phyloP scores from a whole-genome alignment of 2,888 invertebrate genomes.

The Drosophila nigricruria region DNA sequence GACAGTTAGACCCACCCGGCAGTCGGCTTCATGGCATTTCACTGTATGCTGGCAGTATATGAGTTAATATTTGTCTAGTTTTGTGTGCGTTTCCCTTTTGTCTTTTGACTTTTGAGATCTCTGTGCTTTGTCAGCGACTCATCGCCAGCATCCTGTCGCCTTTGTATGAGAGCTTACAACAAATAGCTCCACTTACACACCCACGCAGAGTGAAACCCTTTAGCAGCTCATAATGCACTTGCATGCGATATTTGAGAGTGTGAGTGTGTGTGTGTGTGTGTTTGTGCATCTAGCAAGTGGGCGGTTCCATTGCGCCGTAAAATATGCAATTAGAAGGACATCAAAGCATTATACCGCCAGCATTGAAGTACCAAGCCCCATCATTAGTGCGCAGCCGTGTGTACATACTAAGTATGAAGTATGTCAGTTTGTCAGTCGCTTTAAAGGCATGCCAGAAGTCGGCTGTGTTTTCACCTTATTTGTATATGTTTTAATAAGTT shows the following conservation, averaged over 20 bases:
- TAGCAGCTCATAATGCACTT: constrained; percentile 54
- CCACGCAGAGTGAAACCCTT: constrained; percentile 57
- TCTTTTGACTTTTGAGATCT: constrained; percentile 59
- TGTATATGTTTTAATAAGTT: constrained; percentile 42
- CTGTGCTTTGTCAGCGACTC: constrained; percentile 34
- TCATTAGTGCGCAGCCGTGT: constrained; percentile 53
- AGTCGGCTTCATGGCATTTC: constrained; percentile 11
- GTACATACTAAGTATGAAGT: constrained; percentile 23
- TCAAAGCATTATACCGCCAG: constrained; percentile 64
- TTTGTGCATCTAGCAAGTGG: constrained; percentile 34
- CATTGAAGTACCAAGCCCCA: constrained; percentile 40
- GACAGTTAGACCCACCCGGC: constrained; percentile 3
- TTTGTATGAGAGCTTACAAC: constrained; percentile 54
- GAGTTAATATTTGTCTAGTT: constrained; percentile 77
- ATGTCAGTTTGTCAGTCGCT: constrained; percentile 36
- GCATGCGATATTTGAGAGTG: constrained; percentile 25
- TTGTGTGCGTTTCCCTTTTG: constrained; percentile 69
- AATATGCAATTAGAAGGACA: constrained; percentile 80
- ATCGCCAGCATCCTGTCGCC: constrained; percentile 42
- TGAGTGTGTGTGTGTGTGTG: constrained; percentile 20
- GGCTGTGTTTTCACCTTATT: constrained; percentile 49
- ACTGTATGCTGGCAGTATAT: constrained; percentile 44
- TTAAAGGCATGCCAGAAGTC: constrained; percentile 32
- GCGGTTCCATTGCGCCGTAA: constrained; percentile 71
- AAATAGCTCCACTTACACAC: constrained; percentile 73